phyloP scores from a whole-genome alignment of 2,797 vertebrate species.

The Vireo griseus region DNA sequence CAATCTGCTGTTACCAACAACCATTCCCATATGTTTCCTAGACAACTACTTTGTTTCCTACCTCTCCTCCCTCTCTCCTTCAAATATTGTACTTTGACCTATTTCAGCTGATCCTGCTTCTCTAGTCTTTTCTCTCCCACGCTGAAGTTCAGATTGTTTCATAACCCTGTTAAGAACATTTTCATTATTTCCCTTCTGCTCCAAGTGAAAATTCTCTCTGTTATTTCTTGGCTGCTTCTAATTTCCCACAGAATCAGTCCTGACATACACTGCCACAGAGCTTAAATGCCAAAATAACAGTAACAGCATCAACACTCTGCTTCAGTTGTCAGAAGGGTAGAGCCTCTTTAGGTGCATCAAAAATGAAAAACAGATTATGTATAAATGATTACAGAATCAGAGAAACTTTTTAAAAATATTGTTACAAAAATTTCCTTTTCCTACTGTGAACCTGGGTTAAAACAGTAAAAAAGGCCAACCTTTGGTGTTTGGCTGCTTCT shows the following conservation, averaged over 20 bases:
- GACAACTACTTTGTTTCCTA: background rate
- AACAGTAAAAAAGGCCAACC: background rate
- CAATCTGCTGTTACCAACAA: background rate
- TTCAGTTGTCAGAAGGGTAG: background rate
- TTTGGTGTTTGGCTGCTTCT: background rate
- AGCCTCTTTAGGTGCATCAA: background rate
- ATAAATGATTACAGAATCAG: background rate
- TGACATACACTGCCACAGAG: background rate
- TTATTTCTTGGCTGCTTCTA: background rate
- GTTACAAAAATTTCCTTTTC: background rate
- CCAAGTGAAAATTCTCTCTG: background rate
- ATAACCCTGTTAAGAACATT: constrained; percentile 1
- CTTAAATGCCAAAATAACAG: background rate
- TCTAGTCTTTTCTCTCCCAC: background rate
- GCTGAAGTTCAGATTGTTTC: background rate
- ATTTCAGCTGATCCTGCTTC: constrained; percentile 6
- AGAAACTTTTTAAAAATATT: background rate
- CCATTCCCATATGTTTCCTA: background rate
- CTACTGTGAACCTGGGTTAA: background rate
- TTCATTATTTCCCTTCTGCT: background rate
- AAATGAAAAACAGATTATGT: background rate
- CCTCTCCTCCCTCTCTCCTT: background rate
- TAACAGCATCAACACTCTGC: background rate
- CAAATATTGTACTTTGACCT: background rate
- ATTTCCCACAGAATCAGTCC: background rate